A percentile compares a stretch with the other conserved stretches of the same genome.
phyloP scores from a whole-genome alignment of 2,113 vertebrate species.

The Nycticorax nycticorax region DNA sequence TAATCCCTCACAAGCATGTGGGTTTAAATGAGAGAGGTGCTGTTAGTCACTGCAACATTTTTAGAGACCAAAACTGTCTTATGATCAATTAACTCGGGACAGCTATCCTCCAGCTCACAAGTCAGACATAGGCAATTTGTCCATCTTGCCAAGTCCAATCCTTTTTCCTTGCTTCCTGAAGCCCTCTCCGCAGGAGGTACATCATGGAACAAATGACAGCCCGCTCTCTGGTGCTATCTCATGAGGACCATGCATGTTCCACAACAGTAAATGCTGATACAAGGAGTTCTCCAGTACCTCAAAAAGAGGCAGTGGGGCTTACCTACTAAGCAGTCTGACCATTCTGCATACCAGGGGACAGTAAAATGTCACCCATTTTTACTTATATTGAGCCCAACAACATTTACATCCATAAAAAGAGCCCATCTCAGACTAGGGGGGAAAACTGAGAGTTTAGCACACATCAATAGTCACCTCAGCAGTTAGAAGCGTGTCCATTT shows the following conservation, averaged over 20 bases:
- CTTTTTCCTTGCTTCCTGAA: background rate
- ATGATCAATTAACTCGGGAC: background rate
- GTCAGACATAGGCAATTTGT: background rate
- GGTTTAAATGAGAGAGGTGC: background rate
- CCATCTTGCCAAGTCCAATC: background rate
- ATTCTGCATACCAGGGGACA: background rate
- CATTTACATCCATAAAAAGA: background rate
- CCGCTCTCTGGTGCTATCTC: background rate
- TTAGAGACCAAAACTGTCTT: background rate
- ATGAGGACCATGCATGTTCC: fast-evolving
- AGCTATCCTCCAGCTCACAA: background rate
- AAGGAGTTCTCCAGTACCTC: background rate
- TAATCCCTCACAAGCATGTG: background rate
- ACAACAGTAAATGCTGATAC: background rate
- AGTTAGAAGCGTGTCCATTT: background rate
- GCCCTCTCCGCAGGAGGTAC: background rate
- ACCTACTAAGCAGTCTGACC: background rate
- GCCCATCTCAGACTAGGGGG: background rate
- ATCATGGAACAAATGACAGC: background rate
- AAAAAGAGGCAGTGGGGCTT: background rate
- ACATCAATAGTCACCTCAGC: background rate
- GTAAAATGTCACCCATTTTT: background rate
- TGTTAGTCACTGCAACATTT: background rate
- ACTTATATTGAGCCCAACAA: background rate
- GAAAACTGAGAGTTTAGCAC: background rate